phyloP scores from a whole-genome alignment of 64 coral and sea anemone genomes.

The Platygyra sinensis region DNA sequence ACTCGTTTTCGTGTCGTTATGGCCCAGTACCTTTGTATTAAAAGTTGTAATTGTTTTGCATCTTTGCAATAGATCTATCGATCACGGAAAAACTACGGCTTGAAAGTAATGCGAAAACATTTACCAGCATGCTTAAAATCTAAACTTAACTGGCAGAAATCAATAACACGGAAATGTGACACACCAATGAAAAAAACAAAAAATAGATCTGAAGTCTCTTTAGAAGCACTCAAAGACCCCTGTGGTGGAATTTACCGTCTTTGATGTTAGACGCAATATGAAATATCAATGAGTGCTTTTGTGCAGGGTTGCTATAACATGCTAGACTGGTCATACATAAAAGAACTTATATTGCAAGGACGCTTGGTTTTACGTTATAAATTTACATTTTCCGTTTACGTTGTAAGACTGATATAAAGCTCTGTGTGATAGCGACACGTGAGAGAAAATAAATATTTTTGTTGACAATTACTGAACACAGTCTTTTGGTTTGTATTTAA shows the following conservation, averaged over 20 bases:
- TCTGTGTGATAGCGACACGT: too few relatives aligned
- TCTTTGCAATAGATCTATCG: too few relatives aligned
- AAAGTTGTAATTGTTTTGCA: neutral
- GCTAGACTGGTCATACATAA: neutral
- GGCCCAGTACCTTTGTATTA: neutral
- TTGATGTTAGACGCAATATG: neutral
- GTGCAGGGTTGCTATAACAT: neutral
- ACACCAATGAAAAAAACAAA: neutral
- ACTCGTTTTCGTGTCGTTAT: neutral
- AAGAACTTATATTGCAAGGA: neutral
- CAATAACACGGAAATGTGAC: neutral
- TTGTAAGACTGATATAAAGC: too few relatives aligned
- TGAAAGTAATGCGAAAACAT: too few relatives aligned
- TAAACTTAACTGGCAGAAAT: too few relatives aligned
- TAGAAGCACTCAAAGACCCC: neutral
- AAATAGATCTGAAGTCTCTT: neutral
- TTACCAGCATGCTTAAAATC: too few relatives aligned
- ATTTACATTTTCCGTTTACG: neutral
- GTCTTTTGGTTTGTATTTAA: neutral
- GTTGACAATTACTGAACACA: too few relatives aligned
- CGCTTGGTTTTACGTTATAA: neutral
- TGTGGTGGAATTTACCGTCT: neutral
- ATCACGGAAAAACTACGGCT: too few relatives aligned
- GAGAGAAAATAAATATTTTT: too few relatives aligned
- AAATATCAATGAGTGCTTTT: neutral